These are phyloP conservation scores for Trachelus tabidus DNA, from an alignment of 2,888 invertebrate species.

Conservation along the genomic window DNA sequence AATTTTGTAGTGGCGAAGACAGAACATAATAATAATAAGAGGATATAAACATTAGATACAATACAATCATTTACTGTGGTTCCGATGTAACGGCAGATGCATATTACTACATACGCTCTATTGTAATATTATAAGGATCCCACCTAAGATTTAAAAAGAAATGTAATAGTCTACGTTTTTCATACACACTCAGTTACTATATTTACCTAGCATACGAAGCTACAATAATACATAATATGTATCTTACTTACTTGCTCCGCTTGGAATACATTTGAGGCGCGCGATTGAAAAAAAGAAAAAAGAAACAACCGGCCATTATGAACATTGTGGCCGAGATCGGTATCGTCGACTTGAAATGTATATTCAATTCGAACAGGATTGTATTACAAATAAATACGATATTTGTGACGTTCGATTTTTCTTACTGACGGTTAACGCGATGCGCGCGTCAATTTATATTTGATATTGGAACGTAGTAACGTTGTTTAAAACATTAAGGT, in stretches of 20 bases:
- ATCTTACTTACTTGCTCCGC: constrained; percentile 49
- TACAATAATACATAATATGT: constrained; percentile 35
- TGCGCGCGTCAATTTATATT: neutral
- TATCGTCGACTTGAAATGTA: constrained; percentile 57
- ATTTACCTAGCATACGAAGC: constrained; percentile 50
- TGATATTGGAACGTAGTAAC: neutral
- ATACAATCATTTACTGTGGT: constrained; percentile 12
- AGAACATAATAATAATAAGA: no score
- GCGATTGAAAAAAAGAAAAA: constrained; percentile 17
- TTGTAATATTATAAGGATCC: constrained; percentile 55
- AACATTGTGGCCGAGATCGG: neutral
- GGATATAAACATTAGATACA: constrained; percentile 14
- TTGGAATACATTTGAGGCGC: constrained; percentile 41
- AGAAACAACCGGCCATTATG: neutral
- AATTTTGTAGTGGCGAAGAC: neutral
- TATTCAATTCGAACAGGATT: constrained; percentile 44
- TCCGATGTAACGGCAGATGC: constrained; percentile 7
- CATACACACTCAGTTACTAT: constrained; percentile 60
- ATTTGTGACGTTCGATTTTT: constrained; percentile 37
- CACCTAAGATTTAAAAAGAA: constrained; percentile 54
- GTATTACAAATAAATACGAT: constrained; percentile 43
- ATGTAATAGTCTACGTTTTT: constrained; percentile 61
- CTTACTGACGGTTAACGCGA: neutral
- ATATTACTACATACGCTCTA: constrained; percentile 35
- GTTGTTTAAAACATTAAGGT: neutral